Evolutionary conservation across 53 echinoderm and acorn worm species (phyloP).

Genomic region (Paracentrotus lividus): DNA sequence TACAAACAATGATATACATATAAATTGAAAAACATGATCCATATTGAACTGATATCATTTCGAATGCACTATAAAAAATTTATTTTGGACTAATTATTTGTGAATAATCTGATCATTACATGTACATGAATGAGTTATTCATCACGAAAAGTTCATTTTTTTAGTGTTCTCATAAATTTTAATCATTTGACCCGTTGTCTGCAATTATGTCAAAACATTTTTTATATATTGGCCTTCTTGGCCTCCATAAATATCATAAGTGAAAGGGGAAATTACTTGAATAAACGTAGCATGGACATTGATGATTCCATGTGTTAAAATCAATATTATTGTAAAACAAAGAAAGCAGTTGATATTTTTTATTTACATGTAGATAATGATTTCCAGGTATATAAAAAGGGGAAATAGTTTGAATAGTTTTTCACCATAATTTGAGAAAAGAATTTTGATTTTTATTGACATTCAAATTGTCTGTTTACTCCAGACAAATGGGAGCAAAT

Average conservation of each 20-base stretch:
- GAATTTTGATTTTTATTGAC: constrained; percentile 31
- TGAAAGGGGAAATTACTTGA: too few relatives aligned
- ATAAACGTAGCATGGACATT: too few relatives aligned
- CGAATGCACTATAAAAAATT: background rate
- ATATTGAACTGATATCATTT: background rate
- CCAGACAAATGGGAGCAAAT: background rate
- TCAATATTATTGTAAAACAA: background rate
- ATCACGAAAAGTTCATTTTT: too few relatives aligned
- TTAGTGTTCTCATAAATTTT: too few relatives aligned
- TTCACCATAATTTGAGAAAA: background rate
- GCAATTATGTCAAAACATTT: too few relatives aligned
- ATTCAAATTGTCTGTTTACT: background rate
- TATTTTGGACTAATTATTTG: background rate
- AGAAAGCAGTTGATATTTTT: background rate
- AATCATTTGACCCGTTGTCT: too few relatives aligned
- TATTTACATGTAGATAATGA: background rate
- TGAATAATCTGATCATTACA: too few relatives aligned
- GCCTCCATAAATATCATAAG: too few relatives aligned
- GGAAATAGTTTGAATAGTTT: background rate
- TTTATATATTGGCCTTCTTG: too few relatives aligned
- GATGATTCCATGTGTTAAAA: too few relatives aligned
- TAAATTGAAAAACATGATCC: background rate
- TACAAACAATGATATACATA: background rate
- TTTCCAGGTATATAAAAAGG: background rate
- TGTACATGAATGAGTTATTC: too few relatives aligned